These are phyloP conservation scores for Bos javanicus DNA, from an alignment of 2,113 vertebrate genomes.

Conservation along the genomic window DNA sequence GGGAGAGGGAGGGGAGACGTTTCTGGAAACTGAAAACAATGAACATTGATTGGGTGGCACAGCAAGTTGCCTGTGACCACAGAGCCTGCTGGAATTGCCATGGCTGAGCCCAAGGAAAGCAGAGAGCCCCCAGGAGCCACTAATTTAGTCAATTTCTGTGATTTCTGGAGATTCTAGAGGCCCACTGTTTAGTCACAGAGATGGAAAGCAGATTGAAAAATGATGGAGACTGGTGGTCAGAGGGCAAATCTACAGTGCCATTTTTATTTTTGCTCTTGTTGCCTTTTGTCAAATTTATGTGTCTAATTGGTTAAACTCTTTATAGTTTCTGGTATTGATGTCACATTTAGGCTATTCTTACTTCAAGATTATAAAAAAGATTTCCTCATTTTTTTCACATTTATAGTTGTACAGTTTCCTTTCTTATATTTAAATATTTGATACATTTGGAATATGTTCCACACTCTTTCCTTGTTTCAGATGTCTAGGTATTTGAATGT, in stretches of 20 bases:
- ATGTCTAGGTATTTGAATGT: not conserved
- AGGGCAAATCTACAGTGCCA: not conserved
- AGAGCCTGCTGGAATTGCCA: not conserved
- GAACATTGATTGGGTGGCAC: not conserved
- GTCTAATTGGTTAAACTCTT: not conserved
- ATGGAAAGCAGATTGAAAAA: not conserved
- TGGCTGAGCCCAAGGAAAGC: not conserved
- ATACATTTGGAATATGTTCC: not conserved
- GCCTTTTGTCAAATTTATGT: not conserved
- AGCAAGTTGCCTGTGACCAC: not conserved
- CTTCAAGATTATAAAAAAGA: not conserved
- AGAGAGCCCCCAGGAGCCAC: not conserved
- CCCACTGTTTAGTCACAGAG: not conserved
- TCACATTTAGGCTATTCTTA: not conserved
- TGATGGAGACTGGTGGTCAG: not conserved
- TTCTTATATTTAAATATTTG: not conserved
- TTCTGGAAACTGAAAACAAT: not conserved
- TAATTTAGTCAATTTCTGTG: not conserved
- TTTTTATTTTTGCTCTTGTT: not conserved
- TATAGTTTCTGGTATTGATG: not conserved
- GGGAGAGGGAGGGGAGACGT: not conserved
- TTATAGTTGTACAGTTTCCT: not conserved
- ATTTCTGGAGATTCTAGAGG: not conserved
- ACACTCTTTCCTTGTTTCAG: not conserved
- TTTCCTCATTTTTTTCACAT: not conserved